Conservation (phyloP, 1,140 invertebrate genomes). For the Drosophila quadrilineata region DNA sequence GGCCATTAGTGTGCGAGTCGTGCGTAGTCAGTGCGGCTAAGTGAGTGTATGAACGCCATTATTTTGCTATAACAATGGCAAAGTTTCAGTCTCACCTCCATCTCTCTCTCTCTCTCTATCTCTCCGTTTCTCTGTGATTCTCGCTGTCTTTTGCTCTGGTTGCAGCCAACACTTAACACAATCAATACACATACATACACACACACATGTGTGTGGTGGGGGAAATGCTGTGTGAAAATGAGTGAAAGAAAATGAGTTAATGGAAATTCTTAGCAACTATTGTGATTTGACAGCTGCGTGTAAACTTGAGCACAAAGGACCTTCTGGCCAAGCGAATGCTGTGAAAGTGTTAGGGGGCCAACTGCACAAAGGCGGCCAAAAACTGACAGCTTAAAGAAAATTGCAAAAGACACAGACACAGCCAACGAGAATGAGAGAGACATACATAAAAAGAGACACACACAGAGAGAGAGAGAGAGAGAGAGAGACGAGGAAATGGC, state of each 20-base stretch:
- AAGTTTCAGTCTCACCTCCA: constrained; percentile 51
- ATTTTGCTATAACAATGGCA: constrained; percentile 76
- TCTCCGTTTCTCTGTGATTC: neutral
- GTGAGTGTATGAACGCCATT: constrained; percentile 59
- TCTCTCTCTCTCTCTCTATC: neutral
- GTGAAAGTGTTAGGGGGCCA: constrained; percentile 51
- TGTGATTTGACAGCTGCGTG: constrained; percentile 78
- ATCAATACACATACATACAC: constrained; percentile 52
- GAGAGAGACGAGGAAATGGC: neutral
- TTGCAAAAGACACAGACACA: constrained; percentile 34
- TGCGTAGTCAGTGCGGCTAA: constrained; percentile 23
- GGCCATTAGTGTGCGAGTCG: neutral
- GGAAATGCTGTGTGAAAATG: constrained; percentile 31
- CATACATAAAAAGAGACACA: constrained; percentile 35
- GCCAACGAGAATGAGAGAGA: neutral
- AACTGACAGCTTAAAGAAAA: constrained; percentile 67
- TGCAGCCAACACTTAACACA: constrained; percentile 66
- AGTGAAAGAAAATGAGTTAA: constrained; percentile 71
- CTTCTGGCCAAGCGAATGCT: constrained; percentile 23
- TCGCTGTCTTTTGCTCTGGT: neutral
- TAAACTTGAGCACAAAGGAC: constrained; percentile 62
- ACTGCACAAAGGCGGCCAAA: constrained; percentile 41
- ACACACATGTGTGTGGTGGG: constrained; percentile 16
- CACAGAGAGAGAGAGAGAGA: neutral
- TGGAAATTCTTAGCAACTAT: constrained; percentile 78